Percentiles rank a stretch among this genome's conserved stretches.
Evolutionary conservation across 2,888 invertebrate genomes (phyloP).

Genomic region (Ernsta delagoae): DNA sequence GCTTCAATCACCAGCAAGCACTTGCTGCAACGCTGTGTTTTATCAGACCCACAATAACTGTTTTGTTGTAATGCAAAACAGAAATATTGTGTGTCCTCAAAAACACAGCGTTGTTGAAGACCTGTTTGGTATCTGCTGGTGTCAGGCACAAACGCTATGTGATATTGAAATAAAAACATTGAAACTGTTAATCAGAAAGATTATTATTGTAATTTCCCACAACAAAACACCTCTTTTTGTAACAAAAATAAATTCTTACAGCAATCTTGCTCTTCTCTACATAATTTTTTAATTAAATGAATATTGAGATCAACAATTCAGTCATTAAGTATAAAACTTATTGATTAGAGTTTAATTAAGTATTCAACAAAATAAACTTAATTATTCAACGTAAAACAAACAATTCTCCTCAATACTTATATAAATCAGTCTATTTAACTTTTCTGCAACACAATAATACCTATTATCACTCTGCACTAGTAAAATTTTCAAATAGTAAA

Average conservation of each 20-base stretch:
- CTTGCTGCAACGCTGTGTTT: conserved; percentile 5
- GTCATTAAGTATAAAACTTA: neutral
- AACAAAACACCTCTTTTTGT: neutral
- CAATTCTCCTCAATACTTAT: too few relatives aligned
- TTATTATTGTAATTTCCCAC: neutral
- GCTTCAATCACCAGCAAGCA: too few relatives aligned
- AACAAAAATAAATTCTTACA: neutral
- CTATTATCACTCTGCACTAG: neutral
- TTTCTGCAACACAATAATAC: neutral
- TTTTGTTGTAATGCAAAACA: conserved; percentile 1
- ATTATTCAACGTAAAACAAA: too few relatives aligned
- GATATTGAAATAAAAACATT: neutral
- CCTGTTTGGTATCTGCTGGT: neutral
- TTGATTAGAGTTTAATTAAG: too few relatives aligned
- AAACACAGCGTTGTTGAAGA: neutral
- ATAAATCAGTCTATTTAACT: too few relatives aligned
- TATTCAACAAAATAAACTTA: too few relatives aligned
- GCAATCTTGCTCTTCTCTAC: neutral
- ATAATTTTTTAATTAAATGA: neutral
- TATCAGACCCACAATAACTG: neutral
- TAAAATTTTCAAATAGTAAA: neutral
- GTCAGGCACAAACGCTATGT: conserved; percentile 14
- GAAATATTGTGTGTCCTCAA: neutral
- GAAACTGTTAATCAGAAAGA: neutral
- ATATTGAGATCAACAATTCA: neutral